phyloP scores from a whole-genome alignment of 2,113 vertebrate genomes.

The Tapirus terrestris region DNA sequence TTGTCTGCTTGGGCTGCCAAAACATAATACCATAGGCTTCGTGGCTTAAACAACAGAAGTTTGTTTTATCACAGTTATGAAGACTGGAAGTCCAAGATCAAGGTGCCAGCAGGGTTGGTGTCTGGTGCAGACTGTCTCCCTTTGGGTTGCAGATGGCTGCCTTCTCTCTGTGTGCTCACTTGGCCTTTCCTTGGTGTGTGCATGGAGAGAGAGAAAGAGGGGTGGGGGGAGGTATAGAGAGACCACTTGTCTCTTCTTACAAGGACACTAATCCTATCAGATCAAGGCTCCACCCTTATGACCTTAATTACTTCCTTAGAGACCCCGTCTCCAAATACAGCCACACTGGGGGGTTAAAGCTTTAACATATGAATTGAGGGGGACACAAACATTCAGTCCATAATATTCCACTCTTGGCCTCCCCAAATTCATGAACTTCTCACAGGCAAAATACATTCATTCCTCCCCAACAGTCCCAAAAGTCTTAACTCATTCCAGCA shows the following conservation, averaged over 20 bases:
- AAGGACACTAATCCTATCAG: not conserved
- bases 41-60: not conserved
- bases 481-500: slow-evolving; percentile 1
- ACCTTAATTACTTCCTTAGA: not conserved
- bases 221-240: not conserved
- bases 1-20: not conserved
- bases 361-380: not conserved
- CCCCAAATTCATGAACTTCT: not conserved
- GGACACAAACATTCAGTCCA: not conserved
- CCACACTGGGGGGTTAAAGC: not conserved
- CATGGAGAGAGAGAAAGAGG: not conserved
- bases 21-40: not conserved
- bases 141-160: not conserved
- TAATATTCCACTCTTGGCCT: not conserved
- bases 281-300: not conserved
- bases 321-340: not conserved
- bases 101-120: not conserved
- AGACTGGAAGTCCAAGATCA: not conserved
- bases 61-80: slow-evolving; percentile 6
- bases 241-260: not conserved
- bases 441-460: not conserved
- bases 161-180: not conserved
- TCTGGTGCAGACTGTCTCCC: not conserved
- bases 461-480: not conserved
- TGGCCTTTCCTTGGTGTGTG: not conserved